Conservation (phyloP, 2,113 vertebrate genomes). For the Dromiciops gliroides region DNA sequence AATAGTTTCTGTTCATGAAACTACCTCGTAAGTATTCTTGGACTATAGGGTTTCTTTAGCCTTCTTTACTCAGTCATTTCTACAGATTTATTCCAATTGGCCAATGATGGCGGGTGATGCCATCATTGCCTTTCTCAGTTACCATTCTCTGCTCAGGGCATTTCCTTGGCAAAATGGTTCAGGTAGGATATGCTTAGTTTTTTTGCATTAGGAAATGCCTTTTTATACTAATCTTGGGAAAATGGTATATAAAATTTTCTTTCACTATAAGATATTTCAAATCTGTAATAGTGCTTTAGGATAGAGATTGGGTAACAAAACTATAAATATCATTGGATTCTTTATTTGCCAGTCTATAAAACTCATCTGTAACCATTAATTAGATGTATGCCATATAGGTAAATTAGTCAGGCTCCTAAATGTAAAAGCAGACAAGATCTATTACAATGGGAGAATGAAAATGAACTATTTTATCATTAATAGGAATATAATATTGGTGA, state of each 20-base stretch:
- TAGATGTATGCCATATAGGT: constrained; percentile 19
- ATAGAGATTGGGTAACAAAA: constrained; percentile 50
- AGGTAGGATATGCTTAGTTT: constrained; percentile 9
- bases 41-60: not conserved
- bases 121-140: constrained; percentile 20
- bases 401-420: constrained; percentile 36
- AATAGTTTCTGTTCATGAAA: not conserved
- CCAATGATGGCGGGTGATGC: constrained; percentile 11
- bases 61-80: constrained; percentile 24
- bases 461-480: constrained; percentile 23
- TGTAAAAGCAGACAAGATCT: constrained; percentile 16
- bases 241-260: constrained; percentile 16
- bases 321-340: not conserved
- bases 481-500: not conserved
- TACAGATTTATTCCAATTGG: not conserved
- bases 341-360: constrained; percentile 34
- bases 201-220: constrained; percentile 7
- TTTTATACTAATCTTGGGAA: constrained; percentile 32
- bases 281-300: constrained; percentile 8
- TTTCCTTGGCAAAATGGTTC: constrained; percentile 30
- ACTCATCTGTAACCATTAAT: constrained; percentile 3
- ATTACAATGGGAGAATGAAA: constrained; percentile 31
- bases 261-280: constrained; percentile 25
- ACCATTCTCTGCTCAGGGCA: not conserved
- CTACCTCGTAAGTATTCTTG: not conserved